These are phyloP conservation scores for Drosophila micromelanica DNA, from an alignment of 1,140 invertebrate genomes.

Conservation along the genomic window DNA sequence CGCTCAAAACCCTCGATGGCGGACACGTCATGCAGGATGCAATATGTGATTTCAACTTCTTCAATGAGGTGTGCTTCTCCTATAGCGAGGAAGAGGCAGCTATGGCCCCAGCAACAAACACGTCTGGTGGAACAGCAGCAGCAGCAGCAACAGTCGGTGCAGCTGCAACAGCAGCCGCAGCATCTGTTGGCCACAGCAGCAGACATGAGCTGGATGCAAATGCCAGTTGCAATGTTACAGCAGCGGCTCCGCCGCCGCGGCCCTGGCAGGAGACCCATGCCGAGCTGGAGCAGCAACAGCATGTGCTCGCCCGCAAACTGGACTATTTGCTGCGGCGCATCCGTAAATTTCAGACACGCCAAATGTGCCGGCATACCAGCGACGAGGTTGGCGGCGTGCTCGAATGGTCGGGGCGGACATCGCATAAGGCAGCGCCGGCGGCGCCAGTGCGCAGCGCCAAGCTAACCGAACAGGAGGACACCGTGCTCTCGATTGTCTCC, in stretches of 20 bases:
- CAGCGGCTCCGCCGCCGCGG: not conserved
- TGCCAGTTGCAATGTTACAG: slow-evolving; percentile 7
- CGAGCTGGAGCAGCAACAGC: slow-evolving; percentile 85
- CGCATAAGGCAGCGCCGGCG: slow-evolving; percentile 43
- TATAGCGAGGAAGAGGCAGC: slow-evolving; percentile 65
- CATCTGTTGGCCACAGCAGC: slow-evolving; percentile 5
- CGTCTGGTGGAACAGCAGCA: not conserved
- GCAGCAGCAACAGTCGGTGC: slow-evolving; percentile 7
- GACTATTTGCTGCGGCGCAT: slow-evolving; percentile 90
- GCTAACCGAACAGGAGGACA: slow-evolving; percentile 57
- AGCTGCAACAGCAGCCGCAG: slow-evolving; percentile 26
- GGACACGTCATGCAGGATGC: slow-evolving; percentile 65
- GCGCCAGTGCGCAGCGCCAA: slow-evolving; percentile 73
- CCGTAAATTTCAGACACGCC: slow-evolving; percentile 89
- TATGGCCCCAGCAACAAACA: slow-evolving; percentile 6
- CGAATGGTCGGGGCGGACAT: slow-evolving; percentile 87
- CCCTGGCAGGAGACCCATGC: slow-evolving; percentile 54
- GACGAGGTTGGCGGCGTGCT: slow-evolving; percentile 90
- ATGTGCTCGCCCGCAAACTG: slow-evolving; percentile 87
- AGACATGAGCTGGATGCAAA: slow-evolving; percentile 17
- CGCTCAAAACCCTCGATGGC: slow-evolving; percentile 76
- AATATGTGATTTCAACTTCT: slow-evolving; percentile 78
- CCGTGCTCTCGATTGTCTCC: slow-evolving; percentile 62
- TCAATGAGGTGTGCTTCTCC: slow-evolving; percentile 66
- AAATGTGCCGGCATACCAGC: slow-evolving; percentile 90